Percentiles rank a stretch among this genome's conserved stretches.
Evolutionary conservation across 1,140 invertebrate genomes (phyloP).

Genomic region (Drosophila ficusphila): DNA sequence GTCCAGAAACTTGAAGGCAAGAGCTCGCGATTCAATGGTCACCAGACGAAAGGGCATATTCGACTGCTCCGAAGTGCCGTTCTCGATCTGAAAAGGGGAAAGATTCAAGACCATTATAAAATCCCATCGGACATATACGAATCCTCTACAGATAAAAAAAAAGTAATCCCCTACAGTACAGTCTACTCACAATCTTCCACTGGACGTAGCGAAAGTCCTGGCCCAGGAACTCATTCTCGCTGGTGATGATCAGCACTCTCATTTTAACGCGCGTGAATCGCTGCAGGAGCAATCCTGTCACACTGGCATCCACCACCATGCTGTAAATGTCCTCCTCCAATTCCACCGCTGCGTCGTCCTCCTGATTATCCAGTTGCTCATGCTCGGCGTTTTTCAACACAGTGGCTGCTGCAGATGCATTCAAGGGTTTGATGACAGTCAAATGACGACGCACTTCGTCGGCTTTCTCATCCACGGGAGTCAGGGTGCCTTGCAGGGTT

Average conservation of each 20-base stretch:
- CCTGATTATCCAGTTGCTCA: slow-evolving; percentile 66
- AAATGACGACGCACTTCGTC: slow-evolving; percentile 68
- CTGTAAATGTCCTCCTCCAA: slow-evolving; percentile 74
- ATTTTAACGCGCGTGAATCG: slow-evolving; percentile 75
- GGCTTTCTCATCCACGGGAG: slow-evolving; percentile 58
- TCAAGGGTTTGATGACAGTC: slow-evolving; percentile 53
- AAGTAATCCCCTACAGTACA: slow-evolving; percentile 64
- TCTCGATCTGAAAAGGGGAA: slow-evolving; percentile 59
- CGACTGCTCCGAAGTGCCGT: slow-evolving; percentile 72
- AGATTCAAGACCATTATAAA: background rate
- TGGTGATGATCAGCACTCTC: slow-evolving; percentile 76
- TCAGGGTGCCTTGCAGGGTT: slow-evolving; percentile 50
- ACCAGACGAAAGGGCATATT: slow-evolving; percentile 72
- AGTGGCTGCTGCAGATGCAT: slow-evolving; percentile 46
- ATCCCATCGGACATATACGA: background rate
- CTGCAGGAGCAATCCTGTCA: slow-evolving; percentile 75
- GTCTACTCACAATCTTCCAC: slow-evolving; percentile 83
- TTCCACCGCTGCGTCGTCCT: slow-evolving; percentile 56
- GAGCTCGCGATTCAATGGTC: slow-evolving; percentile 70
- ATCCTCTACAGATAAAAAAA: background rate
- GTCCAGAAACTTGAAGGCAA: slow-evolving; percentile 74
- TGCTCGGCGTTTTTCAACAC: slow-evolving; percentile 64
- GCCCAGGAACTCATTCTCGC: slow-evolving; percentile 71
- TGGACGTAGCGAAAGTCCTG: slow-evolving; percentile 84
- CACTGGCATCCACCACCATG: slow-evolving; percentile 73